These are phyloP conservation scores for Epizoanthus stellaris DNA, from an alignment of 92 coral and sea anemone genomes.

Conservation along the genomic window DNA sequence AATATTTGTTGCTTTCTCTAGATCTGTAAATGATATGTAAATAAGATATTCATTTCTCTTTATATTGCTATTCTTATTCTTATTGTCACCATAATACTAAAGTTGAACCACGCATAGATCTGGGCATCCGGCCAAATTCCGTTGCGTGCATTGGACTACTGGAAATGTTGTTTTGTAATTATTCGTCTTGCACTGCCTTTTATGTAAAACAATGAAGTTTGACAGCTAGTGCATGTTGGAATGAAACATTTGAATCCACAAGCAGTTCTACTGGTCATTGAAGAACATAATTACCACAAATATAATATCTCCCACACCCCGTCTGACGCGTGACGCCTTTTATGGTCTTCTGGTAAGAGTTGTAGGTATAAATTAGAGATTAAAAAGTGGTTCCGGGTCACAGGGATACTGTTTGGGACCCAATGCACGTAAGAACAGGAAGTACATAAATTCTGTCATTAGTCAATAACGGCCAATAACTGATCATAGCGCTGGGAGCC, in stretches of 20 bases:
- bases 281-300: constrained; percentile 75
- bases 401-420: constrained; percentile 93
- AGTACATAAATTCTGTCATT: constrained; percentile 93
- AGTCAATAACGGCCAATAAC: too few relatives aligned
- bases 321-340: constrained; percentile 78
- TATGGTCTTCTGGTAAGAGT: constrained; percentile 81
- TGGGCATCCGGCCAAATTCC: too few relatives aligned
- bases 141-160: too few relatives aligned
- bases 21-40: too few relatives aligned
- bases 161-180: too few relatives aligned
- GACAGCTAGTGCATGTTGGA: constrained; percentile 48
- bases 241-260: constrained; percentile 47
- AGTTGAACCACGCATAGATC: too few relatives aligned
- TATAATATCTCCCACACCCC: constrained; percentile 82
- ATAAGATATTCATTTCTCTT: too few relatives aligned
- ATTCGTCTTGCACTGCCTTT: constrained; percentile 44
- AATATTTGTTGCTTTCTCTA: too few relatives aligned
- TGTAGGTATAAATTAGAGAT: constrained; percentile 91
- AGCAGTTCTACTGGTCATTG: constrained; percentile 58
- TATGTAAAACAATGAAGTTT: constrained; percentile 76
- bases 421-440: constrained; percentile 96
- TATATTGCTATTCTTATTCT: too few relatives aligned
- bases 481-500: too few relatives aligned
- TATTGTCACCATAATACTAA: too few relatives aligned
- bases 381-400: constrained; percentile 86